A percentile compares a stretch with the other conserved stretches of the same genome.
Evolutionary conservation across 2,888 invertebrate species (phyloP).

Genomic region (Ernsta delagoae): DNA sequence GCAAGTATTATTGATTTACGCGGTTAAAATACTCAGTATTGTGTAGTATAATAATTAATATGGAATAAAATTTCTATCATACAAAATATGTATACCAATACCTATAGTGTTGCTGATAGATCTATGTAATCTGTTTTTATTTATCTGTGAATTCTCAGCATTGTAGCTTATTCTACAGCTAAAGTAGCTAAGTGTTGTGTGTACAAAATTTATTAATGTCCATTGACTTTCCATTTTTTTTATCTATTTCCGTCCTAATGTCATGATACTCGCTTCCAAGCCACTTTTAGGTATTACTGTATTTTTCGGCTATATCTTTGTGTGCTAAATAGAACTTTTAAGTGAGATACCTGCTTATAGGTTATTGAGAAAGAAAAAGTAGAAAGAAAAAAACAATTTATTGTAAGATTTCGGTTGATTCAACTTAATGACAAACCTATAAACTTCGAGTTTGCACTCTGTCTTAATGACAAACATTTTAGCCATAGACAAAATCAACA

Average conservation of each 20-base stretch:
- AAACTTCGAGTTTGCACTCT: too few species aligned
- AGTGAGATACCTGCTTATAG: background rate
- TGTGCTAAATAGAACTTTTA: background rate
- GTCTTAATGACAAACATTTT: background rate
- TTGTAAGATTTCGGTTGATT: too few species aligned
- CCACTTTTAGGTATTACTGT: background rate
- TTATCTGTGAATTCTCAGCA: slow-evolving; percentile 2
- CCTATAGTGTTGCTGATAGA: slow-evolving; percentile 18
- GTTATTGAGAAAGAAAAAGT: background rate
- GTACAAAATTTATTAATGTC: slow-evolving; percentile 1
- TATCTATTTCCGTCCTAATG: slow-evolving; percentile 24
- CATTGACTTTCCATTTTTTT: slow-evolving; percentile 13
- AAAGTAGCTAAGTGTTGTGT: slow-evolving; percentile 16
- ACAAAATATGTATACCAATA: too few species aligned
- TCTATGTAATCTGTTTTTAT: background rate
- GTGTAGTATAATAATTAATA: slow-evolving; percentile 20
- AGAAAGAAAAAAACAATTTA: too few species aligned
- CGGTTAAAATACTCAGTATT: slow-evolving; percentile 45
- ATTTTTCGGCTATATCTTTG: background rate
- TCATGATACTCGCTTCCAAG: slow-evolving; percentile 11
- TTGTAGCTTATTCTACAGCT: slow-evolving; percentile 12
- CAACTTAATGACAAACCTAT: too few species aligned
- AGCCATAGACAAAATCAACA: background rate
- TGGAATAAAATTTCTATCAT: slow-evolving; percentile 42
- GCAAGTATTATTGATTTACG: slow-evolving; percentile 40